Evolutionary conservation across 2,113 vertebrate genomes (phyloP).

Genomic region (Martes martes): DNA sequence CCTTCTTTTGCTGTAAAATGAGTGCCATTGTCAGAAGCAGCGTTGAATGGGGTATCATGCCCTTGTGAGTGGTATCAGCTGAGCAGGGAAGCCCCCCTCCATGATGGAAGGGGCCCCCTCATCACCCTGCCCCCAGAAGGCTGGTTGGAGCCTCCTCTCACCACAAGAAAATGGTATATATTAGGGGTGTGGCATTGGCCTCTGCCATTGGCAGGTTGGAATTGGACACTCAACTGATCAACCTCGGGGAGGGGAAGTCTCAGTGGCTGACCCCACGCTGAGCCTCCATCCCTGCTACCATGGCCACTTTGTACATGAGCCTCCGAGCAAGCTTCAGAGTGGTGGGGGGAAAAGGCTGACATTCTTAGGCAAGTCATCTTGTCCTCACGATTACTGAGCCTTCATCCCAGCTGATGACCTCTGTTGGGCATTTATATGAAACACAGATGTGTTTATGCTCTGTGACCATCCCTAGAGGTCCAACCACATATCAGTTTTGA

Average conservation of each 20-base stretch:
- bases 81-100: neutral
- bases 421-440: neutral
- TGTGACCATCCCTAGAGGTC: neutral
- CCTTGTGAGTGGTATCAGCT: neutral
- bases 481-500: neutral
- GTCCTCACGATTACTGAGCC: neutral
- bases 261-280: neutral
- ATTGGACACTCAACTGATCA: neutral
- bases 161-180: neutral
- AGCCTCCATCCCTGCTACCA: neutral
- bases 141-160: neutral
- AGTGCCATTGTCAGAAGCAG: neutral
- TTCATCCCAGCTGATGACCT: neutral
- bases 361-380: neutral
- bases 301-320: neutral
- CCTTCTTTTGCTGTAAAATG: neutral
- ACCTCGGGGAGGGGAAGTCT: neutral
- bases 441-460: neutral
- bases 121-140: neutral
- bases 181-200: neutral
- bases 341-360: neutral
- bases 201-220: neutral
- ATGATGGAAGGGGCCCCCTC: neutral
- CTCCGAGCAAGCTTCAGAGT: neutral
- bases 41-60: neutral